Base-by-base conservation (phyloP, 2,797 vertebrate genomes). In the Graptemys geographica region DNA sequence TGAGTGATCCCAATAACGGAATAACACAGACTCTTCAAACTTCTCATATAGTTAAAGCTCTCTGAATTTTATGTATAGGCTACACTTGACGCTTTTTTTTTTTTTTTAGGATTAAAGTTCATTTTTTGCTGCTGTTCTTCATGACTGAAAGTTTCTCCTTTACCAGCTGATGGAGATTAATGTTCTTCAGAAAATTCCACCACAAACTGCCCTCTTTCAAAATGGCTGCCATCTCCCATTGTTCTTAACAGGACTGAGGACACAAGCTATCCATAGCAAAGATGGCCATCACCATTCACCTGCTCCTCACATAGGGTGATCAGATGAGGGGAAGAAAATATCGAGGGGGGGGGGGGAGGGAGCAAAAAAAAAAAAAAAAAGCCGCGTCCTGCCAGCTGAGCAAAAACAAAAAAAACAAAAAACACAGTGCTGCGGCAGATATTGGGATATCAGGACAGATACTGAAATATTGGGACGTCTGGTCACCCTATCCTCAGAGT, bases 201-300 rank as follows among this genome's bases (percentile, higher is more conserved):
- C 12, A 53, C 53, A 33, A 23, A 84, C 37, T 19, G 3, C 33
- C 33, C 79, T 79, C 0, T 0, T 1, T 78, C 74, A 28, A 2
- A 53, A 81, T 15, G 13, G 8, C 11, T 8, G 13, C 47, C 33
- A 27, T 87, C 52, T 59, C 74, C 74, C 27, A 28, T 31, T 31
- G 44, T 18, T 78, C 74, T 49, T 44, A 25, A 27, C 13, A 28
- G 74, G 27, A 49, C 13, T 76, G 41, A 76, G 41, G 74, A 27
- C 41, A 76, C 74, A 49, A 47, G 44, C 44, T 78, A 13, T 44
- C 13, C 44, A 9, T 47, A 44, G 25, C 25, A 49, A 28, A 78
- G 13, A 59, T 0, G 0, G 16, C 33, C 13, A 27, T 5, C n/a
- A 7, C 49, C 1, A 1, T 16, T 69, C 59, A 72, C 57, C 2